Base-by-base conservation (phyloP, 2,888 invertebrate genomes). In the Tubulanus polymorphus region DNA sequence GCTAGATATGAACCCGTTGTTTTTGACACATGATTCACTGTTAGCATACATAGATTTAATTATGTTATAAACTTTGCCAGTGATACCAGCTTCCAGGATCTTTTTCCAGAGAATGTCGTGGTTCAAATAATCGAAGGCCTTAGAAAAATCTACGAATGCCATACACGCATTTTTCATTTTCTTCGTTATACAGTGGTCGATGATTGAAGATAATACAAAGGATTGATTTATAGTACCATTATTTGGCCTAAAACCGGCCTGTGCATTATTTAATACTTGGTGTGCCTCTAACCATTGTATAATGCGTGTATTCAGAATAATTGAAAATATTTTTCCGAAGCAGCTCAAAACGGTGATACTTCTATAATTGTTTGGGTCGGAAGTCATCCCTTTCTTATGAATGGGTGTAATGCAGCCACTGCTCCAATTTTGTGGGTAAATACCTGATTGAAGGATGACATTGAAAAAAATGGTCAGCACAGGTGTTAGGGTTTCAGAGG, bases 81-180 rank as follows among this genome's bases (percentile, higher is more conserved):
- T 41, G 6, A 51, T 37, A 20, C 50, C 50, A 12, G 10, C 25
- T 50, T 50, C 28, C 6, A 48, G 6, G 10, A 54, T 5, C 32
- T 25, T 54, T 2, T 12, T 37, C 50, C 29, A 41, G n/a, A 54
- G 18, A 12, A 28, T 41, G 20, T 48, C n/a, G 20, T 41, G 37
- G n/a, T 20, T 41, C 6, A 54, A 18, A 3, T 18, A 46, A 23
- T 55, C 55, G 18, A 45, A 51, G 15, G 51, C 51, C 12, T 55
- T 51, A 20, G n/a, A 23, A 32, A 37, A 51, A 28, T 55, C 51
- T 12, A 51, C 29, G 23, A 51, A 51, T 2, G 47, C 46, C 10
- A 25, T 27, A 32, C 26, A 55, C n/a, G 47, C 8, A 12, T 23
- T 35, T 15, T 30, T 41, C n/a, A n/a, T n/a, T 2, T 20, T 26